Conservation (phyloP, 2,113 vertebrate species). For the Empidonax traillii region DNA sequence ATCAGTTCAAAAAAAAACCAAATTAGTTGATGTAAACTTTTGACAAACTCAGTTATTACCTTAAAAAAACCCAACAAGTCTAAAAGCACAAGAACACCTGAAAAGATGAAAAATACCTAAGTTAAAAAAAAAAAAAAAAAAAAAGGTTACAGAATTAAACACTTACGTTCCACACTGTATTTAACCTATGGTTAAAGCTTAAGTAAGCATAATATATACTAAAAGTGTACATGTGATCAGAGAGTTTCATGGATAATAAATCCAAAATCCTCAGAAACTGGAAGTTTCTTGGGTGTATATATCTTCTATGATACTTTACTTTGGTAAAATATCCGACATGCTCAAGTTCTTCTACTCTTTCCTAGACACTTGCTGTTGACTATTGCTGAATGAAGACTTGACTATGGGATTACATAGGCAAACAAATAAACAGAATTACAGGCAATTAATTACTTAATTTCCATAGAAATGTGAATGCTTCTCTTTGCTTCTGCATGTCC, state of each 20-base stretch:
- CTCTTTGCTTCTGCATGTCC: neutral
- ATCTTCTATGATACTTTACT: neutral
- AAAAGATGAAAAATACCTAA: neutral
- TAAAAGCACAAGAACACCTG: neutral
- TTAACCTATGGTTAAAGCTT: neutral
- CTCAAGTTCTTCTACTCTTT: neutral
- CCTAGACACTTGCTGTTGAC: neutral
- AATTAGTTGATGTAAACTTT: neutral
- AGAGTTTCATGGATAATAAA: neutral
- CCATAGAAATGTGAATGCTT: neutral
- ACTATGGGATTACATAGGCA: neutral
- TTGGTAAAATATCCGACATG: neutral
- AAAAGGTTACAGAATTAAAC: neutral
- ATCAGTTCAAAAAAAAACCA: neutral
- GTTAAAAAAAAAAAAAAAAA: neutral
- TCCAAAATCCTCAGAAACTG: neutral
- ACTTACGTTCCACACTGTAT: neutral
- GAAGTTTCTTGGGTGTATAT: neutral
- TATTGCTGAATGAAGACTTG: neutral
- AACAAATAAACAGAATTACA: neutral
- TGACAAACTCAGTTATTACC: neutral
- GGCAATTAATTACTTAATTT: neutral
- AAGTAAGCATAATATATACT: accelerated
- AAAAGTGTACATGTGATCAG: neutral
- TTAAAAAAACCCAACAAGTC: neutral